Conservation (phyloP, 1,140 invertebrate genomes). For the Drosophila melanogaster region Release_6_plus_ISO1_MT NT_033777.3:5646501-5647000, state of each 20-base stretch:
- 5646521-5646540: no score
- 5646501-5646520: no score
- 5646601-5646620: background rate
- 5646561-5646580: no score
- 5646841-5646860: slow-evolving; percentile 5
- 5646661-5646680: slow-evolving; percentile 57
- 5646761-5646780: background rate
- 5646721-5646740: slow-evolving; percentile 73
- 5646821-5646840: slow-evolving; percentile 60
- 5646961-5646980: slow-evolving; percentile 66
- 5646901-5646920: slow-evolving; percentile 30
- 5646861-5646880: slow-evolving; percentile 54
- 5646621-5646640: background rate
- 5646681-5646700: slow-evolving; percentile 64
- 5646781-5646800: slow-evolving; percentile 6
- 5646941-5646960: slow-evolving; percentile 56
- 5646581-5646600: background rate
- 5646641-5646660: slow-evolving; percentile 11
- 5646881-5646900: slow-evolving; percentile 52
- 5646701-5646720: slow-evolving; percentile 70
- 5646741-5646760: slow-evolving; percentile 43
- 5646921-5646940: slow-evolving; percentile 53
- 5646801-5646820: slow-evolving; percentile 39
- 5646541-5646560: no score
- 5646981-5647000: slow-evolving; percentile 29